These are phyloP conservation scores for Clanis bilineata DNA, from an alignment of 2,888 invertebrate genomes.

Conservation along the genomic window DNA sequence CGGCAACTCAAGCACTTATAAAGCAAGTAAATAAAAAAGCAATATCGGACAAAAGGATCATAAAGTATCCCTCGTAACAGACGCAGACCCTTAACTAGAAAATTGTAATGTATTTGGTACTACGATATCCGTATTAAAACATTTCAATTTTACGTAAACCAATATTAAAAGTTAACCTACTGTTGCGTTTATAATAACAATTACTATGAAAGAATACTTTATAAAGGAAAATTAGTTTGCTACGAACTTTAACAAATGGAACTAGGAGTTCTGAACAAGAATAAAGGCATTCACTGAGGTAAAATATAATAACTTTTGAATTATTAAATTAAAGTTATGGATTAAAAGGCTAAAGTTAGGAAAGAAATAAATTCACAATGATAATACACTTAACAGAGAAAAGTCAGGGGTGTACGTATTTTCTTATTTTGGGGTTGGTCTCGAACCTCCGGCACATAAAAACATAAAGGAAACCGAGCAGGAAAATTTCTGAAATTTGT, in stretches of 20 bases:
- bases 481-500: too few relatives aligned
- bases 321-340: not conserved
- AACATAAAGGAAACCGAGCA: too few relatives aligned
- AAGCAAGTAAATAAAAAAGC: not conserved
- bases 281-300: not conserved
- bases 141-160: not conserved
- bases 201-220: not conserved
- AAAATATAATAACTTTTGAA: not conserved
- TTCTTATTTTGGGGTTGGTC: too few relatives aligned
- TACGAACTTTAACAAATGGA: not conserved
- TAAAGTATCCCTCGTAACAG: not conserved
- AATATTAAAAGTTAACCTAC: not conserved
- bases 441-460: too few relatives aligned
- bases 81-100: not conserved
- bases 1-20: slow-evolving; percentile 5
- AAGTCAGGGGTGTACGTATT: too few relatives aligned
- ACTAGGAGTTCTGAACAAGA: not conserved
- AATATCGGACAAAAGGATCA: not conserved
- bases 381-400: too few relatives aligned
- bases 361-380: too few relatives aligned
- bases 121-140: not conserved
- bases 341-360: not conserved
- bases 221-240: not conserved
- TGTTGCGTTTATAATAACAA: not conserved
- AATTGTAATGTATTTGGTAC: not conserved